Evolutionary conservation across 2,113 vertebrate genomes (phyloP), one percentile per base, ranked within the genome.

Genomic region (Gasterosteus nipponicus): DNA sequence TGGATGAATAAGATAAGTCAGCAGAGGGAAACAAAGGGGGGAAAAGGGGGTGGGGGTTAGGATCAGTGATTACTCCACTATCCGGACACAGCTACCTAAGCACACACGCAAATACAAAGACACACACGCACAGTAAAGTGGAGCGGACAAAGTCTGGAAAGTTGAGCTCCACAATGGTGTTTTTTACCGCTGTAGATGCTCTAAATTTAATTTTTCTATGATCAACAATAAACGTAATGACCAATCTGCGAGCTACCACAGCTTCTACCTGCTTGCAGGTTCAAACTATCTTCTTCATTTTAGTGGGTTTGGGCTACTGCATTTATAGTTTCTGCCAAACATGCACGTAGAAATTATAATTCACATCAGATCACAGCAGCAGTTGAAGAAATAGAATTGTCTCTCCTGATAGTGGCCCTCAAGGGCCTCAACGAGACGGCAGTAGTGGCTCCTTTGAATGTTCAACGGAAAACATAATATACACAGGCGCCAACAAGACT

Each of bases 1-100:
- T 67, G 46, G 59, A 72, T 44, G 75, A 77, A 80, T 81, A 83
- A 58, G 79, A 82, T 49, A 56, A 75, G 80, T 86, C 82, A 82
- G 73, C 84, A 82, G 42, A 86, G 69, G 61, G 75, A 69, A 57
- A 56, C 61, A 22, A 14, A 38, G 51, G 0, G 38, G 42, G 47
- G 31, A 6, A 0, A 6, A 53, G 0, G 0, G 0, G 16, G 53
- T 31, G 44, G 5, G 26, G 33, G 3, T 80, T 39, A 83, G 66
- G 66, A 58, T 75, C 58, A 62, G 67, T 66, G 83, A 82, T 78
- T 41, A 60, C 68, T 83, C 31, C 62, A 89, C 69, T 29, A 60
- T 31, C 39, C 1, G 0, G 26, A 73, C 77, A 51, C 14, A 26
- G 63, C 65, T 39, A 38, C n/a, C 38, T 29, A n/a, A 49, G 31